Evolutionary conservation across 2,113 vertebrate species (phyloP).

Genomic region (Kryptolebias marmoratus): DNA sequence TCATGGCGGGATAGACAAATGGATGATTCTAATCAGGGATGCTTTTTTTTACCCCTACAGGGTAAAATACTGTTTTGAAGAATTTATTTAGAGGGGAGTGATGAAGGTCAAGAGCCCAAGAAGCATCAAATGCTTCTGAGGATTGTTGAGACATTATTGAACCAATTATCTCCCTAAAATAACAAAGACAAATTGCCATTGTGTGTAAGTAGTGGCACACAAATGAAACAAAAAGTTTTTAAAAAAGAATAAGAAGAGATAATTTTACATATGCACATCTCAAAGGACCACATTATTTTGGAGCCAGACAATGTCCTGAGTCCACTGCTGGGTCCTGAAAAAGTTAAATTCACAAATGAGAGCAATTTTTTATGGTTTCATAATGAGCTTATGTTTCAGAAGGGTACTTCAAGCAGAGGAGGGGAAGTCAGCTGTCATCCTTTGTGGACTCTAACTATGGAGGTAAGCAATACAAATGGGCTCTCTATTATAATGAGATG

Average conservation of each 20-base stretch:
- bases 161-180: conserved; percentile 39
- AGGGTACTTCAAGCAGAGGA: conserved; percentile 70
- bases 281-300: conserved; percentile 58
- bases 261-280: conserved; percentile 39
- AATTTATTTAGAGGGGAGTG: conserved; percentile 20
- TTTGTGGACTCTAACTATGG: conserved; percentile 75
- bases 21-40: conserved; percentile 16
- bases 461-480: conserved; percentile 77
- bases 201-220: conserved; percentile 26
- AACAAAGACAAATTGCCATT: conserved; percentile 34
- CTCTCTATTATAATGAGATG: conserved; percentile 76
- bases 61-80: conserved; percentile 9
- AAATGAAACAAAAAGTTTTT: conserved; percentile 14
- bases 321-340: conserved; percentile 48
- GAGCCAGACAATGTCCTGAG: conserved; percentile 53
- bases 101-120: conserved; percentile 35
- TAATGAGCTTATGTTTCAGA: conserved; percentile 75
- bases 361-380: conserved; percentile 61
- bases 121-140: conserved; percentile 29
- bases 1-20: conserved; percentile 23
- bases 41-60: conserved; percentile 11
- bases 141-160: conserved; percentile 31
- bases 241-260: conserved; percentile 13
- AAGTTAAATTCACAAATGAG: conserved; percentile 73
- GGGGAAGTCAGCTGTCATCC: conserved; percentile 75